A percentile compares a stretch with the other conserved stretches of the same genome.
Evolutionary conservation across 2,888 invertebrate species (phyloP).

Genomic region (Hermaeophaga mercurialis): DNA sequence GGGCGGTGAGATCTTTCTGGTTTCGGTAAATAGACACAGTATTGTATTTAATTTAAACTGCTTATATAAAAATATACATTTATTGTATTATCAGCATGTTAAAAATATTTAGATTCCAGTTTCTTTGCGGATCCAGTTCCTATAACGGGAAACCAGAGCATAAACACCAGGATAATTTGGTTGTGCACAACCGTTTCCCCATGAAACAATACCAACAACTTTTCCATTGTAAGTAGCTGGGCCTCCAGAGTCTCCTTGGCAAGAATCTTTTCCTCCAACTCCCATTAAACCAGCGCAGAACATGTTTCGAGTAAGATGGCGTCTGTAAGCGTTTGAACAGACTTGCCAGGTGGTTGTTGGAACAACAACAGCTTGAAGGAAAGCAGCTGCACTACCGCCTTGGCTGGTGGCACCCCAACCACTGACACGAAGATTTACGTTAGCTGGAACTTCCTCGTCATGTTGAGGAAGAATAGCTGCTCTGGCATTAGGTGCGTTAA

Average conservation of each 20-base stretch:
- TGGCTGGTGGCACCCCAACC: constrained; percentile 13
- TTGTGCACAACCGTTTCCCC: constrained; percentile 44
- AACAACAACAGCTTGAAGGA: constrained; percentile 7
- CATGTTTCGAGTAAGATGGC: constrained; percentile 53
- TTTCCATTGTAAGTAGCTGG: constrained; percentile 35
- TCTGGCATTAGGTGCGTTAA: neutral
- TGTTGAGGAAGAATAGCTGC: neutral
- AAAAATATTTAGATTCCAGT: no score
- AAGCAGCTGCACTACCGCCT: neutral
- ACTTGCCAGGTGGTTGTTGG: neutral
- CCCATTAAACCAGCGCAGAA: constrained; percentile 62
- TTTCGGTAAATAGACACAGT: no score
- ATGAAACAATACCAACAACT: constrained; percentile 45
- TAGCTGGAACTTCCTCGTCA: neutral
- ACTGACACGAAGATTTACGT: neutral
- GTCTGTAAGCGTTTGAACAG: neutral
- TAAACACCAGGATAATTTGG: constrained; percentile 43
- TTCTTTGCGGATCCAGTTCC: neutral
- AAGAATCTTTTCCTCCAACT: constrained; percentile 55
- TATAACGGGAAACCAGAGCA: constrained; percentile 16
- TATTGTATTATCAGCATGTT: no score
- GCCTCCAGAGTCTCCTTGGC: constrained; percentile 45
- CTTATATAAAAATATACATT: no score
- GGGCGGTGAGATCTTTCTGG: no score
- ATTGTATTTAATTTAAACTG: no score